A percentile compares a stretch with the other conserved stretches of the same genome.
phyloP scores from a whole-genome alignment of 1,140 invertebrate genomes.

The Euura saliciscinereae region DNA sequence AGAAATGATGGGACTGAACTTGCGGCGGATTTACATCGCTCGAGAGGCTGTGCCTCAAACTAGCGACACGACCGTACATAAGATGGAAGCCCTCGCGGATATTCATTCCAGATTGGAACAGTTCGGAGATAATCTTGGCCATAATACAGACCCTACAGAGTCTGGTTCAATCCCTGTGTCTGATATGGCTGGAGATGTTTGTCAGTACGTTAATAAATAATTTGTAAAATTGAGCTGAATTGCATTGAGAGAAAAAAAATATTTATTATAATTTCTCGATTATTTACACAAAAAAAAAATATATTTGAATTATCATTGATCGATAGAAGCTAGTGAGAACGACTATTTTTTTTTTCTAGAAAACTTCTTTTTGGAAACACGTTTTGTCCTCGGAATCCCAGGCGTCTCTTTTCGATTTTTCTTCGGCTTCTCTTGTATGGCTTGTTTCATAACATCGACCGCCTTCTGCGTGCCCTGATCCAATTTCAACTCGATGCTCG shows the following conservation, averaged over 20 bases:
- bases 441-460: constrained; percentile 64
- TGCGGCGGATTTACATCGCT: constrained; percentile 41
- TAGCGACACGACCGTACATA: constrained; percentile 20
- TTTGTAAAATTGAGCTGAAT: background rate
- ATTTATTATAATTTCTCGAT: too few relatives aligned
- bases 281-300: too few relatives aligned
- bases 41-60: constrained; percentile 20
- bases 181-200: constrained; percentile 12
- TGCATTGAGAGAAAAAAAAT: background rate
- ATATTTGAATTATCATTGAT: too few relatives aligned
- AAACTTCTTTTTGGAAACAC: background rate
- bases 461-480: constrained; percentile 54
- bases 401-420: constrained; percentile 36
- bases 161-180: constrained; percentile 1
- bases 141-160: constrained; percentile 8
- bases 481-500: constrained; percentile 42
- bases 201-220: constrained; percentile 11
- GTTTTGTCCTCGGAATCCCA: background rate
- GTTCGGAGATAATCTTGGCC: constrained; percentile 21
- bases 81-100: constrained; percentile 28
- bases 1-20: constrained; percentile 64
- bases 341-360: background rate
- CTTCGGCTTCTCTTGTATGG: constrained; percentile 40
- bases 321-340: too few relatives aligned
- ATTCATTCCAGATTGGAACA: constrained; percentile 30